Conservation (phyloP, 2,113 vertebrate species). For the rat (Rattus norvegicus) region GRCr8 NC_086038.1:13663001-13663500, state of each 20-base stretch:
- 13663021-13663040: no score
- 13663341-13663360: not conserved
- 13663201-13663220: not conserved
- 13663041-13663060: not conserved
- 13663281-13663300: not conserved
- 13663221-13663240: not conserved
- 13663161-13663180: not conserved
- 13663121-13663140: not conserved
- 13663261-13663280: not conserved
- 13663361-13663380: not conserved
- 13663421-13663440: not conserved
- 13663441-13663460: not conserved
- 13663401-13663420: not conserved
- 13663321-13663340: not conserved
- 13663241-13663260: not conserved
- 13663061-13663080: not conserved
- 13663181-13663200: not conserved
- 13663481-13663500: not conserved
- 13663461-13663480: not conserved
- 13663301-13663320: not conserved
- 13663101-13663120: not conserved
- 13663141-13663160: not conserved
- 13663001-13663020: rapidly evolving
- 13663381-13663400: not conserved
- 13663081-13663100: not conserved